Conservation (phyloP, 2,113 vertebrate species). For the Laterallus jamaicensis region DNA sequence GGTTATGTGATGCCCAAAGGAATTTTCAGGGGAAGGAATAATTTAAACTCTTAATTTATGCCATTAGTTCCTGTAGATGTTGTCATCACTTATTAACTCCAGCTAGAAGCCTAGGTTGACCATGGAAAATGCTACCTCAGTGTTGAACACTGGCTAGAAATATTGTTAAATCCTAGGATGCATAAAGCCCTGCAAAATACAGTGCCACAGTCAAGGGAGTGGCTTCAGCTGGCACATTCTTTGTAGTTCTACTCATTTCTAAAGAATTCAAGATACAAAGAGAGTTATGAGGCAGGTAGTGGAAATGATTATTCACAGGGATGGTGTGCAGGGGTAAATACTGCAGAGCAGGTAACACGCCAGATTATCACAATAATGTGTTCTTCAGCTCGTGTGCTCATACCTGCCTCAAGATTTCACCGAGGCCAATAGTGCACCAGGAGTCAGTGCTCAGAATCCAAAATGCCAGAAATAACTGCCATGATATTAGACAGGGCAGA, state of each 20-base stretch:
- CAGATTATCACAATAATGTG: not conserved
- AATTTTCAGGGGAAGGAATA: not conserved
- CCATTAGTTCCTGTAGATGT: not conserved
- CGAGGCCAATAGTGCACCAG: not conserved
- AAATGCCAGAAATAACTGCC: not conserved
- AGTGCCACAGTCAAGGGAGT: not conserved
- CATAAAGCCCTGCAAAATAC: not conserved
- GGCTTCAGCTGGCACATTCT: not conserved
- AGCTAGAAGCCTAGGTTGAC: not conserved
- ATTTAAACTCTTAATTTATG: not conserved
- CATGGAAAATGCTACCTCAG: not conserved
- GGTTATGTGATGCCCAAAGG: not conserved
- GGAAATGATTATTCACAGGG: not conserved
- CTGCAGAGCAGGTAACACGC: not conserved
- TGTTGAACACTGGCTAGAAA: not conserved
- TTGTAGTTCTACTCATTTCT: not conserved
- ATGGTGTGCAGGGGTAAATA: not conserved
- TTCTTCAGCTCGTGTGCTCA: not conserved
- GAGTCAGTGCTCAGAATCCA: not conserved
- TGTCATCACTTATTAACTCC: not conserved
- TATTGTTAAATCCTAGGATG: not conserved
- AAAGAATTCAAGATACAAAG: not conserved
- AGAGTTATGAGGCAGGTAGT: not conserved
- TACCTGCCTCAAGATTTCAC: not conserved
- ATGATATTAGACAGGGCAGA: not conserved